Conservation (phyloP, 2,888 invertebrate genomes). For the Megaustenia siamemsis region DNA sequence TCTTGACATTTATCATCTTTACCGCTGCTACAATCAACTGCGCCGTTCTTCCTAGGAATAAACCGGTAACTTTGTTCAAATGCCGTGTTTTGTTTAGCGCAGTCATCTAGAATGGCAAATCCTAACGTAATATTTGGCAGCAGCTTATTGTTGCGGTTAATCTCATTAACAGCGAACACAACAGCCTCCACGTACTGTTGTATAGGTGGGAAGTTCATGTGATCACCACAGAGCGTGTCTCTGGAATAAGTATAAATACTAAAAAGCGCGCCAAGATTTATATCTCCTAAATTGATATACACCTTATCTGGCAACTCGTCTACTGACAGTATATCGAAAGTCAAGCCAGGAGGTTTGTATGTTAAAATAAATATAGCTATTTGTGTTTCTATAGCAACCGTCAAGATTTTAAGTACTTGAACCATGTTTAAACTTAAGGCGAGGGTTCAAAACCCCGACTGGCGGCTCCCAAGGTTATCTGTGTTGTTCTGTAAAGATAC, state of each 20-base stretch:
- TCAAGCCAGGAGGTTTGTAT: too few species aligned
- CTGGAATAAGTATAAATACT: slow-evolving; percentile 56
- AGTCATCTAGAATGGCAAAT: slow-evolving; percentile 69
- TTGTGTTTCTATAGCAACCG: too few species aligned
- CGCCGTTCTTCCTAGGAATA: neutral
- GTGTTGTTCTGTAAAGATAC: too few species aligned
- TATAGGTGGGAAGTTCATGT: slow-evolving; percentile 58
- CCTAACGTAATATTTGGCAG: slow-evolving; percentile 66
- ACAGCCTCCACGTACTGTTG: slow-evolving; percentile 70
- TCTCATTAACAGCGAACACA: slow-evolving; percentile 63
- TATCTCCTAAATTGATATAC: slow-evolving; percentile 54
- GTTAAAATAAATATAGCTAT: neutral
- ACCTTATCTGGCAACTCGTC: neutral
- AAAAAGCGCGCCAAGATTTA: slow-evolving; percentile 66
- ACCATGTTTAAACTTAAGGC: neutral
- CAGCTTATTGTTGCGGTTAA: slow-evolving; percentile 61
- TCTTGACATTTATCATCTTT: neutral
- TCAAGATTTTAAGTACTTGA: neutral
- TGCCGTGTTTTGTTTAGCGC: slow-evolving; percentile 67
- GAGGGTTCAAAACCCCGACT: too few species aligned
- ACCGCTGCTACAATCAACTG: neutral
- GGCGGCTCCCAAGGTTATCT: too few species aligned
- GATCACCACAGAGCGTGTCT: slow-evolving; percentile 55
- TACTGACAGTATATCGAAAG: neutral
- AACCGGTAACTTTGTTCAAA: slow-evolving; percentile 66